Evolutionary conservation across 2,797 vertebrate genomes (phyloP), one percentile per base, ranked within the genome.

Genomic region (Antennarius maculatus): DNA sequence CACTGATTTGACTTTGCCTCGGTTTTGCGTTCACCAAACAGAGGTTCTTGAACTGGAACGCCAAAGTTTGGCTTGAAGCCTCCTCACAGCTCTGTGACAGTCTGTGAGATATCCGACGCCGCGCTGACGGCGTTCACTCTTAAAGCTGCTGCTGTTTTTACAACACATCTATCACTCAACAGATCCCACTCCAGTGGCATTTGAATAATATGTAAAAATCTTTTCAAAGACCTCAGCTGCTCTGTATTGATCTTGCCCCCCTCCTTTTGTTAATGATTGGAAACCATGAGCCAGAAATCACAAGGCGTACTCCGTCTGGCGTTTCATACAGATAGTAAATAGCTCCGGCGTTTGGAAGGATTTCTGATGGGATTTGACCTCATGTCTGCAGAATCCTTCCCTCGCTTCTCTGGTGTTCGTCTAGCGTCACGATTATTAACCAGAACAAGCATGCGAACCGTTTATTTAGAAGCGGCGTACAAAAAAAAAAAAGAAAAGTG

Each of bases 401-500:
- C 90, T 91, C 90, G 92, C 92, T 92, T 93, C 74, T 82, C 94
- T 93, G 94, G 92, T 95, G 95, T 71, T 74, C 62, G 93, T 95
- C 95, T 93, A 64, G 79, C 82, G 77, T 83, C 74, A 71, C 75
- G 66, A 71, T 77, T 80, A 85, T 80, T 77, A 76, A 87, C 93
- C 95, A 94, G 94, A 96, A 95, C 93, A 93, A 96, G 96, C 96
- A 97, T 97, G 96, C 96, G 94, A 93, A 95, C 94, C 96, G 96
- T 97, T 96, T 95, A 97, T 96, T 96, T 95, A 96, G 95, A 95
- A 95, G 95, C 90, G 50, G 89, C 93, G 88, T 90, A 81, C 76
- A 84, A 54, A 90, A 94, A 93, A 91, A 23, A 23, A 23, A 23
- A 23, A 23, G 2, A 23, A 23, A 23, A 23, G 23, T 23, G 23